Conservation (phyloP, 2,113 vertebrate genomes). For the Vombatus ursinus region DNA sequence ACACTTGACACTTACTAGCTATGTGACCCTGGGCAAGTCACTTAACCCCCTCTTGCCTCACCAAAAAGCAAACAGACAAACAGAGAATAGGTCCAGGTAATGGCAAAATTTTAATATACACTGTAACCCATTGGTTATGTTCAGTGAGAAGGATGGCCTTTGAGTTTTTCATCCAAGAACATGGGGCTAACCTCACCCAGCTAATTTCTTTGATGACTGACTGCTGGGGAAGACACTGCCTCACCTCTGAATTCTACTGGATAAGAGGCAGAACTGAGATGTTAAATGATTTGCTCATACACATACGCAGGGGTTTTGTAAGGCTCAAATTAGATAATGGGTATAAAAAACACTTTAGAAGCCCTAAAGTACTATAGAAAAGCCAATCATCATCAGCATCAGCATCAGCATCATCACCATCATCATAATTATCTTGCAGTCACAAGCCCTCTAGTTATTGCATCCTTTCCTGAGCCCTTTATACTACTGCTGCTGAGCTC, state of each 20-base stretch:
- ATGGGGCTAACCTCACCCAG: background rate
- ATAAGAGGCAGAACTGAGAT: background rate
- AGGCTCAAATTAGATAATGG: background rate
- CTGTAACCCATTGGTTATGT: background rate
- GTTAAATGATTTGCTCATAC: background rate
- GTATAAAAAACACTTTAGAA: background rate
- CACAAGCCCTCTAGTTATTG: background rate
- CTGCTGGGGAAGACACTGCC: background rate
- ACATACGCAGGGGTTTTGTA: background rate
- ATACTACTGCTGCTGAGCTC: background rate
- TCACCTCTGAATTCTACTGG: background rate
- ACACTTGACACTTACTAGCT: too few relatives aligned
- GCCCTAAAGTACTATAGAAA: background rate
- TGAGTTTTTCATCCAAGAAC: background rate
- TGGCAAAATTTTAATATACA: background rate
- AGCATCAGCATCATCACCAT: background rate
- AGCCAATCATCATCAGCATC: background rate
- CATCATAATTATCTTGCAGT: background rate
- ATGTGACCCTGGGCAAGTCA: too few relatives aligned
- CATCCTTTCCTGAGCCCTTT: background rate
- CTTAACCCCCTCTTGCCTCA: too few relatives aligned
- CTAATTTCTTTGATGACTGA: background rate
- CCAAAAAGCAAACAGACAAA: too few relatives aligned
- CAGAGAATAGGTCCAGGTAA: background rate
- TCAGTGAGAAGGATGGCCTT: background rate